Conservation (phyloP, 2,797 vertebrate species). For the Pseudomugil gertrudae region DNA sequence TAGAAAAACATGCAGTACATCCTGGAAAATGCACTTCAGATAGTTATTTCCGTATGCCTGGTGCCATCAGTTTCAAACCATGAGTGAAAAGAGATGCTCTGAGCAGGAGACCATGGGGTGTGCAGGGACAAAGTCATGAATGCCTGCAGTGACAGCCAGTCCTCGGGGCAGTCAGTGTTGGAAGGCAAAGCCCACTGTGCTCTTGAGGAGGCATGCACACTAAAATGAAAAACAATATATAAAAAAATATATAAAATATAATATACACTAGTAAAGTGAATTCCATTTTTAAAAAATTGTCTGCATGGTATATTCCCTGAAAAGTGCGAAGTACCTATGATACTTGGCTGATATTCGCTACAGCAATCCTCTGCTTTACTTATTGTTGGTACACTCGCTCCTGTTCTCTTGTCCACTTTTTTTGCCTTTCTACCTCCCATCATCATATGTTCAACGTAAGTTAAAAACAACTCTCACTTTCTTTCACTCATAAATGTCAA, state of each 20-base stretch:
- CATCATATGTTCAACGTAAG: background rate
- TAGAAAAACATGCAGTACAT: conserved; percentile 16
- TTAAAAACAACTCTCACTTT: background rate
- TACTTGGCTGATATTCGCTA: conserved; percentile 26
- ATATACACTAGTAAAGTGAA: conserved; percentile 16
- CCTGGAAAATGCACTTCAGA: conserved; percentile 5
- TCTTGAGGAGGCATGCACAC: conserved; percentile 43
- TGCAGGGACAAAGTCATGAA: conserved; percentile 23
- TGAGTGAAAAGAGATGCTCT: conserved; percentile 1
- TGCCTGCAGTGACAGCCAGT: conserved; percentile 53
- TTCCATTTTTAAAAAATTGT: conserved; percentile 15
- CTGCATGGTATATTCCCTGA: background rate
- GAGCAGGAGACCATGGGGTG: conserved; percentile 6
- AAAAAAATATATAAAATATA: too few relatives aligned
- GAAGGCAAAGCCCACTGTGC: conserved; percentile 40
- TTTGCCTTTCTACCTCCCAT: conserved; percentile 27
- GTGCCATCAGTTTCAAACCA: conserved; percentile 29
- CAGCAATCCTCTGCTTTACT: conserved; percentile 21
- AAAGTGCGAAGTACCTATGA: conserved; percentile 5
- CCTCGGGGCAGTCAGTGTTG: conserved; percentile 42
- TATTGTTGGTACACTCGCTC: background rate
- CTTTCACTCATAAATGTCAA: background rate
- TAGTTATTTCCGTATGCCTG: conserved; percentile 43
- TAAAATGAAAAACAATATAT: conserved; percentile 34
- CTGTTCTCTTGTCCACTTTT: background rate